Evolutionary conservation across 2,888 invertebrate species (phyloP).

Genomic region (Zaprionus lineosus): DNA sequence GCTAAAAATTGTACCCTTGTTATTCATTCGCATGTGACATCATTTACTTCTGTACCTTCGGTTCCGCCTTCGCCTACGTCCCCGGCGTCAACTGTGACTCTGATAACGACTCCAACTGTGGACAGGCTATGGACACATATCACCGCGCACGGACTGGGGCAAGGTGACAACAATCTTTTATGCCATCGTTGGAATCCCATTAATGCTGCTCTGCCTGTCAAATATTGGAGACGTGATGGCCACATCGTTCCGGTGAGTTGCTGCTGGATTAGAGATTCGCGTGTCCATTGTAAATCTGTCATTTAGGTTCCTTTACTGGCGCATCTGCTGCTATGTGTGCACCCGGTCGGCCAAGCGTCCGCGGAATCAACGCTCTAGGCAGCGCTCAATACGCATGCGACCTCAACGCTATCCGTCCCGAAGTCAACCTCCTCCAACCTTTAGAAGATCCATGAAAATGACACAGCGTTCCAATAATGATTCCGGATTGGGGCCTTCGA

Average conservation of each 20-base stretch:
- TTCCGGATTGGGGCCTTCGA: conserved; percentile 85
- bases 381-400: conserved; percentile 64
- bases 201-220: conserved; percentile 96
- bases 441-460: conserved; percentile 85
- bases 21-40: conserved; percentile 22
- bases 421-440: conserved; percentile 82
- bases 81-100: neutral
- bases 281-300: conserved; percentile 11
- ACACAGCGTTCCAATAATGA: conserved; percentile 86
- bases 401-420: conserved; percentile 76
- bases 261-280: neutral
- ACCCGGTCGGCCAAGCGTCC: conserved; percentile 88
- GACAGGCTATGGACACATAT: conserved; percentile 96
- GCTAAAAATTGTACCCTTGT: conserved; percentile 2
- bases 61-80: neutral
- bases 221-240: conserved; percentile 98
- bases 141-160: conserved; percentile 95
- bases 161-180: conserved; percentile 98
- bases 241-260: conserved; percentile 89
- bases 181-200: conserved; percentile 96
- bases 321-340: conserved; percentile 94
- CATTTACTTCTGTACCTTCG: too few species aligned
- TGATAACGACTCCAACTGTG: conserved; percentile 2
- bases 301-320: conserved; percentile 93
- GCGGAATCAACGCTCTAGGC: conserved; percentile 62